These are phyloP conservation scores for Drosophila persimilis DNA, from an alignment of 1,140 invertebrate species.

Conservation along the genomic window DNA sequence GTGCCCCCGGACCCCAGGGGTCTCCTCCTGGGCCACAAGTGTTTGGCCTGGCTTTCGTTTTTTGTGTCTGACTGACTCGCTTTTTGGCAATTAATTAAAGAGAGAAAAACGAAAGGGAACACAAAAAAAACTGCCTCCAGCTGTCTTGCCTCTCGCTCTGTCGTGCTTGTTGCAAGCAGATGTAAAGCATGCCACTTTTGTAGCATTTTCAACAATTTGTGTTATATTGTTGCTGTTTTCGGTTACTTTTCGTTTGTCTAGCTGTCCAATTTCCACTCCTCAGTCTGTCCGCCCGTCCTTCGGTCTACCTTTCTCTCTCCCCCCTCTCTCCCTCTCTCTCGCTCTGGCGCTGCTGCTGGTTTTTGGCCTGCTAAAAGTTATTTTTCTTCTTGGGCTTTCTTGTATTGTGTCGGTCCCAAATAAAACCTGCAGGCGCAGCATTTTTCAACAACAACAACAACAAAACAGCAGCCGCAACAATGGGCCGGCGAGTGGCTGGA, in stretches of 20 bases:
- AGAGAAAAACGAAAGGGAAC: conserved; percentile 56
- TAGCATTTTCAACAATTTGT: conserved; percentile 73
- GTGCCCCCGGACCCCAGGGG: too few species aligned
- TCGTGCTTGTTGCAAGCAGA: conserved; percentile 18
- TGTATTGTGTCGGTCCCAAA: conserved; percentile 30
- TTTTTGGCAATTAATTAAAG: conserved; percentile 80
- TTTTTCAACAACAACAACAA: conserved; percentile 31
- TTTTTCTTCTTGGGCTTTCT: conserved; percentile 42
- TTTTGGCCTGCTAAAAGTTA: conserved; percentile 57
- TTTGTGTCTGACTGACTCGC: conserved; percentile 59
- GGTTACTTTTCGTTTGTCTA: conserved; percentile 70
- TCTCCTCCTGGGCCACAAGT: conserved; percentile 55
- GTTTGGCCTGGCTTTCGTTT: conserved; percentile 52
- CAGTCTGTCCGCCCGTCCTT: not conserved
- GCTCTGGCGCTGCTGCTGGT: conserved; percentile 19
- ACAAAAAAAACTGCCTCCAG: conserved; percentile 2
- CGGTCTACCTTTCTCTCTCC: not conserved
- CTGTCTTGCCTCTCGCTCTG: not conserved
- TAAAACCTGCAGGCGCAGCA: conserved; percentile 74
- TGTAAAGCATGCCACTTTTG: conserved; percentile 55
- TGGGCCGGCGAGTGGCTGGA: conserved; percentile 52
- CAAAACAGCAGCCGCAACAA: conserved; percentile 53
- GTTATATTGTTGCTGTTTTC: conserved; percentile 55
- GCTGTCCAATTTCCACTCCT: conserved; percentile 59
- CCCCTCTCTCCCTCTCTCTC: not conserved